Percentiles rank a stretch among this genome's conserved stretches.
These are phyloP conservation scores for Stegodyphus dumicola DNA, from an alignment of 1,140 invertebrate species.

Conservation along the genomic window DNA sequence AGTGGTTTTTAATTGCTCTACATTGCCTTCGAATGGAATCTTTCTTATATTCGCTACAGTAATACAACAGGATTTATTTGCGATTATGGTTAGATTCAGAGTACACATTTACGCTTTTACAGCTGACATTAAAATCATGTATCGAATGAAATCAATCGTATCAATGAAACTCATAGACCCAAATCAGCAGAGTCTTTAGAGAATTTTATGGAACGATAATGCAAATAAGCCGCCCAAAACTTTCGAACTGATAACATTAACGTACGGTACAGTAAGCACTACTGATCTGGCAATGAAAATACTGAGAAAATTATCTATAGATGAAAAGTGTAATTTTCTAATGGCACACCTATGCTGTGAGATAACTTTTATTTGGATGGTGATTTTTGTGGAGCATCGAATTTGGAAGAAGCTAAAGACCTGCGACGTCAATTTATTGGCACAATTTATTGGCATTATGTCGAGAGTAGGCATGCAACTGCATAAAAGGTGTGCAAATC, in stretches of 20 bases:
- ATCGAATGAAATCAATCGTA: no score
- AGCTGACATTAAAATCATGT: neutral
- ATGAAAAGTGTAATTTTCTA: neutral
- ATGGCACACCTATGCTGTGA: neutral
- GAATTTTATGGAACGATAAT: neutral
- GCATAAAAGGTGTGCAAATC: constrained; percentile 67
- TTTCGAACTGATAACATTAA: neutral
- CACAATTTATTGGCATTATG: constrained; percentile 60
- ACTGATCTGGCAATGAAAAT: neutral
- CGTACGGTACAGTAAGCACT: neutral
- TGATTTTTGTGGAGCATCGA: neutral
- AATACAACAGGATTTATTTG: constrained; percentile 17
- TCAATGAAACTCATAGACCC: neutral
- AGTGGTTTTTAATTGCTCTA: constrained; percentile 9
- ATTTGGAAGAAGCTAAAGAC: neutral
- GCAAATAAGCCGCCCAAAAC: neutral
- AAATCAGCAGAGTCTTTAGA: neutral
- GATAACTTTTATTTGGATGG: neutral
- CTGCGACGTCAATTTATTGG: constrained; percentile 30
- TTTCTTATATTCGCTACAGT: neutral
- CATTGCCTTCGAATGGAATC: neutral
- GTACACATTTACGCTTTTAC: neutral
- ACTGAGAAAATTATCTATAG: neutral
- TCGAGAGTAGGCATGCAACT: constrained; percentile 63
- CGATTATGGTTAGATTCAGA: neutral